These are phyloP conservation scores for Sebastes umbrosus DNA, from an alignment of 2,797 vertebrate genomes.

Conservation along the genomic window DNA sequence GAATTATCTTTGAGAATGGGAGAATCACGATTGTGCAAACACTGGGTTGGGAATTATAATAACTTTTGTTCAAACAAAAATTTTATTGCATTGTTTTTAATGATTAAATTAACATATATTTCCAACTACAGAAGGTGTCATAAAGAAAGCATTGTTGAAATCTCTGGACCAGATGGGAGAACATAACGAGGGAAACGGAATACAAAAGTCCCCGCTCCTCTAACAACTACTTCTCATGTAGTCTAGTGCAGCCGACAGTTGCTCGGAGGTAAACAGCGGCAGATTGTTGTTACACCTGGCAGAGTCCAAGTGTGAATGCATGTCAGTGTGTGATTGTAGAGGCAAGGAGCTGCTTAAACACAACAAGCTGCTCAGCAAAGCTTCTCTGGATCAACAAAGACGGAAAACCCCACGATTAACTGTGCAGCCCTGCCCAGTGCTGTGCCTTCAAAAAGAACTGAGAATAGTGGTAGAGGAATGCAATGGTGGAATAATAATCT, in stretches of 20 bases:
- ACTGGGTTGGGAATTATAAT: neutral
- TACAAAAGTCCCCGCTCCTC: too few relatives aligned
- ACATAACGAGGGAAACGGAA: too few relatives aligned
- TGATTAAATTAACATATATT: too few relatives aligned
- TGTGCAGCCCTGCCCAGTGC: too few relatives aligned
- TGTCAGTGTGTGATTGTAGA: neutral
- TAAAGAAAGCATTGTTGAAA: neutral
- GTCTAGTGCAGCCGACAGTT: too few relatives aligned
- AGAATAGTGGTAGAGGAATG: neutral
- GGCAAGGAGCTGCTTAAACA: neutral
- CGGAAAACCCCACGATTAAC: neutral
- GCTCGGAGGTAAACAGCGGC: too few relatives aligned
- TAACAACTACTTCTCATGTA: too few relatives aligned
- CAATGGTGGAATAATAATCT: too few relatives aligned
- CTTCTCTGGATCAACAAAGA: neutral
- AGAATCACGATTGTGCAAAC: neutral
- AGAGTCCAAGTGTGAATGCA: neutral
- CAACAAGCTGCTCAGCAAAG: neutral
- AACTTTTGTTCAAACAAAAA: too few relatives aligned
- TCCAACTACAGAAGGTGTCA: too few relatives aligned
- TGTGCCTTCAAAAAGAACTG: neutral
- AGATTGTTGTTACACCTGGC: too few relatives aligned
- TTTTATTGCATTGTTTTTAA: neutral
- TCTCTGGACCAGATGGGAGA: too few relatives aligned
- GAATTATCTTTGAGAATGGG: neutral